Conservation (phyloP, 2,113 vertebrate species). For the Hemibates koningsi region DNA sequence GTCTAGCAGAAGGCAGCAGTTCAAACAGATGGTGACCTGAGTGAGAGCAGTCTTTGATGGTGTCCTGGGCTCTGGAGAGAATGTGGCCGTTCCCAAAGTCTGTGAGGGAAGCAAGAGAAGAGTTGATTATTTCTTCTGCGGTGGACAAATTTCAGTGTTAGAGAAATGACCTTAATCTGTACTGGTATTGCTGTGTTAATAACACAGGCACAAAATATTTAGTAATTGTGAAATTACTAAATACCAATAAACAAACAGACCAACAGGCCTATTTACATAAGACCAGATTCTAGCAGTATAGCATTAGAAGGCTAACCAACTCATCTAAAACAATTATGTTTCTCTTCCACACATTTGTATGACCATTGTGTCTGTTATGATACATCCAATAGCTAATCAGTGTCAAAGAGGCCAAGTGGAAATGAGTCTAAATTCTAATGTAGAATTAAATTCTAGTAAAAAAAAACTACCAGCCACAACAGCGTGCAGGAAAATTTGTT, state of each 20-base stretch:
- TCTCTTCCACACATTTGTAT: not conserved
- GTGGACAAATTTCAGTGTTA: not conserved
- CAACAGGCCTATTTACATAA: not conserved
- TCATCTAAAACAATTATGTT: not conserved
- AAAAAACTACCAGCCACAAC: not conserved
- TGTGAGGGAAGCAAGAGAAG: not conserved
- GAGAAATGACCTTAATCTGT: not conserved
- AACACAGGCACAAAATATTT: not conserved
- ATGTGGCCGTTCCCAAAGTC: not conserved
- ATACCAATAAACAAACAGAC: not conserved
- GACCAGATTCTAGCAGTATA: not conserved
- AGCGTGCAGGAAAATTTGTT: not conserved
- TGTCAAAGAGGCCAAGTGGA: not conserved
- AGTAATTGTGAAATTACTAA: not conserved
- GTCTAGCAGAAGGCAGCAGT: not conserved
- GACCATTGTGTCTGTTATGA: not conserved
- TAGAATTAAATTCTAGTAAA: not conserved
- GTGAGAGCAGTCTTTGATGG: not conserved
- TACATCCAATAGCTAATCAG: not conserved
- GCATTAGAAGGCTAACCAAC: not conserved
- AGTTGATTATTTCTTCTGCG: not conserved
- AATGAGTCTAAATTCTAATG: not conserved
- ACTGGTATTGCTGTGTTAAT: not conserved
- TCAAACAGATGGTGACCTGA: not conserved
- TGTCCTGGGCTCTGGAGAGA: not conserved